Evolutionary conservation across 2,888 invertebrate species (phyloP), one percentile per base, ranked within the genome.

Genomic region (Tenthredo scrophulariae): DNA sequence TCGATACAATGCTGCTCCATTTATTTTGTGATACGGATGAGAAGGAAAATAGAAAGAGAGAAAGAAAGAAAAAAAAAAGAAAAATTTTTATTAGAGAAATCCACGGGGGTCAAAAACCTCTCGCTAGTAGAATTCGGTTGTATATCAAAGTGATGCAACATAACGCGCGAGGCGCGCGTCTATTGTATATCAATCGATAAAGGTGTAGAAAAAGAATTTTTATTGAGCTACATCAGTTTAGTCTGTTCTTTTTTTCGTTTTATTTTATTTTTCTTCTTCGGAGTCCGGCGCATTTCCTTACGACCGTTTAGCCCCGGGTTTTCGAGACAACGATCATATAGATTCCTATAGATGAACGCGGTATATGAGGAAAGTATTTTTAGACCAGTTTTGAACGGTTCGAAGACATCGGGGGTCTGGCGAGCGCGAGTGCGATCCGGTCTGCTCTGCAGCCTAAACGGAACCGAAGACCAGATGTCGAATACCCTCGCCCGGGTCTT

Each of bases 401-500:
- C 83, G 83, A 83, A 83, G 83, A 67, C 83, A 83, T 70, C 70
- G 67, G 83, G 54, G 83, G 67, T 83, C 83, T 80, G 80, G 80
- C 22, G 10, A 22, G 43, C 74, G 26, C 40, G 10, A 22, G 22
- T 26, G 26, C 50, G 67, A 83, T 43, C 67, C 67, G 50, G 67
- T 83, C 83, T 46, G 83, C 33, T 83, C 67, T 67, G 3, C 29
- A 80, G 40, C n/a, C 83, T 65, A 29, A 83, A 83, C 83, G 83
- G 46, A 67, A 83, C 83, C 83, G 83, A 83, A 83, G 65, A 83
- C 83, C 83, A 83, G 83, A 83, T 83, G 83, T 83, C 83, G 83
- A 50, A 46, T 50, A 43, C 67, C 67, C 83, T 62, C 37, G 46
- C 74, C 22, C 26, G n/a, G 22, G 26, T 43, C 43, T 77, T 77